These are phyloP conservation scores for Zaprionus gabonicus DNA, from an alignment of 1,140 invertebrate species.

Conservation along the genomic window DNA sequence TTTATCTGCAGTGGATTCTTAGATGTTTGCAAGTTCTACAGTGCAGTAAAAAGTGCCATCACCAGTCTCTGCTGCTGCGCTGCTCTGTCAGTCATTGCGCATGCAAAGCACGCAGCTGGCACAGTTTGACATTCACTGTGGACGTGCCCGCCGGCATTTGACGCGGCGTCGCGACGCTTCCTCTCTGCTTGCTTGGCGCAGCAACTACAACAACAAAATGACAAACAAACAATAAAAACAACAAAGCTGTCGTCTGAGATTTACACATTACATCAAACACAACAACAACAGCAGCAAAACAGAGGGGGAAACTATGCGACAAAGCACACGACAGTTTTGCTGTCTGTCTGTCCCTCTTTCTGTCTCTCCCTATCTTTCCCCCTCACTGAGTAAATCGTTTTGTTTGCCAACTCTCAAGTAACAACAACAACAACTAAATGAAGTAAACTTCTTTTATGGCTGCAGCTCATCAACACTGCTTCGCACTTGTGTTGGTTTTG, in stretches of 20 bases:
- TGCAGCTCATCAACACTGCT: conserved; percentile 38
- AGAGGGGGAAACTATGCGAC: conserved; percentile 24
- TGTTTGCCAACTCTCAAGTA: conserved; percentile 45
- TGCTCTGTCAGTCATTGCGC: conserved; percentile 33
- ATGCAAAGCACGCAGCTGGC: conserved; percentile 57
- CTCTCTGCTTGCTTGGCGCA: conserved; percentile 30
- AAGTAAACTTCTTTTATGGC: conserved; percentile 19
- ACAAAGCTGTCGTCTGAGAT: conserved; percentile 44
- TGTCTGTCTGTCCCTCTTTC: background rate
- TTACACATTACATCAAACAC: conserved; percentile 39
- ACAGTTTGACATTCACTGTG: conserved; percentile 61
- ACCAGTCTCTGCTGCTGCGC: conserved; percentile 4
- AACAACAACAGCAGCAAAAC: conserved; percentile 4
- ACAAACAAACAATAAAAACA: conserved; percentile 29
- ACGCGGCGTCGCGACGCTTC: conserved; percentile 32
- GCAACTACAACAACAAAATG: conserved; percentile 16
- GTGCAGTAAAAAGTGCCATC: conserved; percentile 21
- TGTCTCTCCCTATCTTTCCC: background rate
- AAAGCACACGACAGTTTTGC: conserved; percentile 34
- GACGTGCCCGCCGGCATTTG: conserved; percentile 50
- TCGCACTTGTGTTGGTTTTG: background rate
- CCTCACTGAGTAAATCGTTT: conserved; percentile 29
- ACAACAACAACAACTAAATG: conserved; percentile 17
- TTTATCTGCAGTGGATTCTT: background rate
- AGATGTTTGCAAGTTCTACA: background rate